Conservation (phyloP, 2,888 invertebrate species). For the Steinernema scapterisci region DNA sequence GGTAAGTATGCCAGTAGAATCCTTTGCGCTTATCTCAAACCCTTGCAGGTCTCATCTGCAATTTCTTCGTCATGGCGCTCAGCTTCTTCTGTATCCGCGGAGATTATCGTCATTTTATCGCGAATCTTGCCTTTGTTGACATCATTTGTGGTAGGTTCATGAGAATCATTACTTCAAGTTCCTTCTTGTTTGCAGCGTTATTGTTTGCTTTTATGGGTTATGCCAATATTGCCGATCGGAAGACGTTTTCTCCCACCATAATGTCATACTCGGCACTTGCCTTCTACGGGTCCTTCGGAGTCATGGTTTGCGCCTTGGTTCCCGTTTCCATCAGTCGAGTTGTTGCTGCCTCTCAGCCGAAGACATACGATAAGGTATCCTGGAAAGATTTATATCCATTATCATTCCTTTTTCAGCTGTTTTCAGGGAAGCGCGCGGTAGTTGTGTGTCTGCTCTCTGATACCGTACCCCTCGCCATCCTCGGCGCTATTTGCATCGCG, state of each 20-base stretch:
- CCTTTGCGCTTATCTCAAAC: neutral
- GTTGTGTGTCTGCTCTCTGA: slow-evolving; percentile 52
- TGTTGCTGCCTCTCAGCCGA: slow-evolving; percentile 49
- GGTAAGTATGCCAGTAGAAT: neutral
- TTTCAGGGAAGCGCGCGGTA: slow-evolving; percentile 49
- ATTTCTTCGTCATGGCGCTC: slow-evolving; percentile 40
- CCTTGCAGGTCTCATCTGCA: slow-evolving; percentile 35
- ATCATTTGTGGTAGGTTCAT: slow-evolving; percentile 48
- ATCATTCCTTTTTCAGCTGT: slow-evolving; percentile 43
- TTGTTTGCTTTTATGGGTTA: slow-evolving; percentile 60
- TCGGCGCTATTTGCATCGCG: slow-evolving; percentile 51
- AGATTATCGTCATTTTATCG: slow-evolving; percentile 54
- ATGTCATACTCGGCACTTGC: slow-evolving; percentile 53
- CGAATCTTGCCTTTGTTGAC: slow-evolving; percentile 58
- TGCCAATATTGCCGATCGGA: slow-evolving; percentile 50
- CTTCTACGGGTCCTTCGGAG: slow-evolving; percentile 61
- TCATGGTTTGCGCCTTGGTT: slow-evolving; percentile 58
- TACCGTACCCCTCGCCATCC: slow-evolving; percentile 49
- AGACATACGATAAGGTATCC: slow-evolving; percentile 45
- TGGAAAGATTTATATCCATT: neutral
- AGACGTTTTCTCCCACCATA: slow-evolving; percentile 42
- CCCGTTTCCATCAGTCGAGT: slow-evolving; percentile 56
- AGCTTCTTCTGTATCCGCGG: slow-evolving; percentile 42
- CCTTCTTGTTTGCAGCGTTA: slow-evolving; percentile 37
- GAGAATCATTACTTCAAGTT: too few species aligned